phyloP scores from a whole-genome alignment of 1,140 invertebrate species.

The Drosophila tristis region DNA sequence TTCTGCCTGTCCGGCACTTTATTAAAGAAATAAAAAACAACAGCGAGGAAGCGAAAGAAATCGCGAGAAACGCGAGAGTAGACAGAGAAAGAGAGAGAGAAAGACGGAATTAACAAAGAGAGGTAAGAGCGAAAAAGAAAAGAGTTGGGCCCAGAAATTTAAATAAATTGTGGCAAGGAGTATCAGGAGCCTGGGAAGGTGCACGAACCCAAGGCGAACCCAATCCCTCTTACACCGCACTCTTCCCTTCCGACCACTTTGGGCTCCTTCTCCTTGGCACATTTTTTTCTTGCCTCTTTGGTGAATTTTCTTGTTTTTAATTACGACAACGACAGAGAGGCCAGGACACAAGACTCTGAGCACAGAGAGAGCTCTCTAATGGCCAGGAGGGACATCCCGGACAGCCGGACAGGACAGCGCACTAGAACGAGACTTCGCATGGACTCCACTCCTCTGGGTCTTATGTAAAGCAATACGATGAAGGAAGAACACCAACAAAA shows the following conservation, averaged over 20 bases:
- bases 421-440: conserved; percentile 21
- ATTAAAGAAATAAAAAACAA: conserved; percentile 65
- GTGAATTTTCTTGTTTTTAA: conserved; percentile 77
- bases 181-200: conserved; percentile 6
- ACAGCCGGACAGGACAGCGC: conserved; percentile 26
- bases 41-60: neutral
- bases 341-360: neutral
- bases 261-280: conserved; percentile 67
- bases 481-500: conserved; percentile 40
- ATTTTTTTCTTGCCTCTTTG: conserved; percentile 43
- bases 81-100: neutral
- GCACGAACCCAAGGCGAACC: conserved; percentile 32
- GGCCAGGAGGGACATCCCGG: conserved; percentile 52
- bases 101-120: conserved; percentile 34
- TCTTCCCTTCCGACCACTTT: conserved; percentile 7
- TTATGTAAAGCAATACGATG: conserved; percentile 49
- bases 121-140: conserved; percentile 45
- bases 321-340: conserved; percentile 64
- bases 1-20: conserved; percentile 48
- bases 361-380: conserved; percentile 60
- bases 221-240: neutral
- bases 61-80: neutral
- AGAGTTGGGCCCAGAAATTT: conserved; percentile 66
- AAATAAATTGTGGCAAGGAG: conserved; percentile 69
- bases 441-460: conserved; percentile 32